phyloP scores from a whole-genome alignment of 2,113 vertebrate genomes.

The Terrapene triunguis region DNA sequence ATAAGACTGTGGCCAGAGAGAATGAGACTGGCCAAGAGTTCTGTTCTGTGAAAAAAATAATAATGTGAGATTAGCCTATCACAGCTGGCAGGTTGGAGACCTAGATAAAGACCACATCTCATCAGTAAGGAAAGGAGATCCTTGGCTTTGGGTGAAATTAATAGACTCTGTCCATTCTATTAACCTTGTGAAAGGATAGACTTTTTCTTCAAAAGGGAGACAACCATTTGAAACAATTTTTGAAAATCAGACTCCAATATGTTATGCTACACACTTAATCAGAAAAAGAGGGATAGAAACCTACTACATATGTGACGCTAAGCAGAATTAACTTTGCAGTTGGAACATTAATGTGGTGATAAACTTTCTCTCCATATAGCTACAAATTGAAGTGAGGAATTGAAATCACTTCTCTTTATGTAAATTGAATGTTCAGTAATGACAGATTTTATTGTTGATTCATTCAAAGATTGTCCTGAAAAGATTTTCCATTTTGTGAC shows the following conservation, averaged over 20 bases:
- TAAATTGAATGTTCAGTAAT: neutral
- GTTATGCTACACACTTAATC: conserved; percentile 41
- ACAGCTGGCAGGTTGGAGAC: neutral
- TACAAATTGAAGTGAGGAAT: neutral
- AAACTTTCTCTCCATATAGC: neutral
- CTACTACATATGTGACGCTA: conserved; percentile 45
- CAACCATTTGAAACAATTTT: conserved; percentile 24
- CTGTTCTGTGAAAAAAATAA: neutral
- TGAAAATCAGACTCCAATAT: conserved; percentile 43
- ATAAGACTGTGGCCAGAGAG: neutral
- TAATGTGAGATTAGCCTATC: neutral
- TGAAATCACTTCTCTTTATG: neutral
- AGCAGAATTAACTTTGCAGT: conserved; percentile 40
- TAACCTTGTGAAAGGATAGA: neutral
- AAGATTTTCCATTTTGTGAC: neutral
- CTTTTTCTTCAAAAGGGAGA: conserved; percentile 30
- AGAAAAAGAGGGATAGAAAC: conserved; percentile 40
- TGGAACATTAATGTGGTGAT: conserved; percentile 30
- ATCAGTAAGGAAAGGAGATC: neutral
- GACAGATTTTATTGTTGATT: neutral
- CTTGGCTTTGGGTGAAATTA: conserved; percentile 1
- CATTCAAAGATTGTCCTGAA: neutral
- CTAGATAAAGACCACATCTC: neutral
- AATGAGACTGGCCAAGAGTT: neutral
- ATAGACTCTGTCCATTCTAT: neutral